These are phyloP conservation scores for Bacillus rossius DNA, from an alignment of 1,140 invertebrate genomes.

Conservation along the genomic window DNA sequence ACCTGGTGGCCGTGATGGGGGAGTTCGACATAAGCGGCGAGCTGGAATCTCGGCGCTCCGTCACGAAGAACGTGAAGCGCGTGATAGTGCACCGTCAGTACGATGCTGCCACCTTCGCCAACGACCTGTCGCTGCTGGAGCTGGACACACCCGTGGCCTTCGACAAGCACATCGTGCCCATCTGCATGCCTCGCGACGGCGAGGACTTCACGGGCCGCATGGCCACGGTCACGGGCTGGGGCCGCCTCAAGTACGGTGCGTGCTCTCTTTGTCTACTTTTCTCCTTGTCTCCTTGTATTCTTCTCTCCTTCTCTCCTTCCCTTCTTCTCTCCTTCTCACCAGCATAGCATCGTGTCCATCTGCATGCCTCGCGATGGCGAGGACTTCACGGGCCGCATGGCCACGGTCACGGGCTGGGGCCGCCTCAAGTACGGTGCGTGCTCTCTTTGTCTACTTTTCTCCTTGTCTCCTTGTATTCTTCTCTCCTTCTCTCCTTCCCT, in stretches of 20 bases:
- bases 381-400: conserved; percentile 77
- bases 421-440: conserved; percentile 53
- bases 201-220: conserved; percentile 76
- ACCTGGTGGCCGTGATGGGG: conserved; percentile 83
- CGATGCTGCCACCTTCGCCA: conserved; percentile 85
- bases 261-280: too few species aligned
- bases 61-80: conserved; percentile 76
- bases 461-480: too few species aligned
- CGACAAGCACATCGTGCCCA: conserved; percentile 85
- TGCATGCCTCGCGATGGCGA: conserved; percentile 80
- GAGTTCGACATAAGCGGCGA: conserved; percentile 86
- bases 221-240: conserved; percentile 79
- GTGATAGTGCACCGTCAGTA: conserved; percentile 87
- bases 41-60: conserved; percentile 64
- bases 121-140: conserved; percentile 81
- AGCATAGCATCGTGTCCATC: conserved; percentile 89
- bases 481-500: too few species aligned
- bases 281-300: too few species aligned
- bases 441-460: too few species aligned
- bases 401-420: conserved; percentile 77
- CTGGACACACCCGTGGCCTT: conserved; percentile 77
- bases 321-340: too few species aligned
- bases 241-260: conserved; percentile 55
- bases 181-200: conserved; percentile 82
- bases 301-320: too few species aligned